Evolutionary conservation across 2,888 invertebrate species (phyloP), one percentile per base, ranked within the genome.

Genomic region (Drosophila affinis): DNA sequence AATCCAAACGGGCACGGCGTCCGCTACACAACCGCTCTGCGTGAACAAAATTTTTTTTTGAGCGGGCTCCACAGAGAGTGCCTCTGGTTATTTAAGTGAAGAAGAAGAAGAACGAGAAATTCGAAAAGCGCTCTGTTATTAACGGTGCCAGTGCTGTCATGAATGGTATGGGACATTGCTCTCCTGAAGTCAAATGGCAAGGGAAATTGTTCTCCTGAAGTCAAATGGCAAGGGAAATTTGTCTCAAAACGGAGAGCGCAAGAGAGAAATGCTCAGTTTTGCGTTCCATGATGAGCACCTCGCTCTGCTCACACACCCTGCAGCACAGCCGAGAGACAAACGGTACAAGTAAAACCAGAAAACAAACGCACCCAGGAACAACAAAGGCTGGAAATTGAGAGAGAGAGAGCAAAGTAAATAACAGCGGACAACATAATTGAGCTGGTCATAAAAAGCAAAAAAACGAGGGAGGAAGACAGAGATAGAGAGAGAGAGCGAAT

Each of bases 331-430:
- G 29, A 29, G 29, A 9, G 7, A 9, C 9, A 29, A 29, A 29
- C 29, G 29, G 7, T 7, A 14, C 17, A 27, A 51, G 49, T 6
- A 62, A 57, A 62, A 44, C 44, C 54, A 62, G 69, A 65, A 68
- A 49, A 52, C 73, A 78, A 81, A 71, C 52, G 56, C 76, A 75
- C 39, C n/a, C 65, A 45, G 45, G 62, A 77, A 68, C 27, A 70
- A 63, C 68, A 62, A 58, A 55, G 27, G 18, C 59, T 55, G 46
- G 64, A 68, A 64, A 47, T 21, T 6, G 46, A 63, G 64, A 58
- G 64, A 60, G 56, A 45, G 69, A 49, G 55, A 74, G 64, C 46
- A 63, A 69, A 17, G 52, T 63, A 75, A 77, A 53, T 60, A 62
- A 75, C 69, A 64, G 62, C 63, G 78, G 67, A 59, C 21, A 65